These are phyloP conservation scores for Eretmodus cyanostictus DNA, from an alignment of 2,113 vertebrate genomes.

Conservation along the genomic window DNA sequence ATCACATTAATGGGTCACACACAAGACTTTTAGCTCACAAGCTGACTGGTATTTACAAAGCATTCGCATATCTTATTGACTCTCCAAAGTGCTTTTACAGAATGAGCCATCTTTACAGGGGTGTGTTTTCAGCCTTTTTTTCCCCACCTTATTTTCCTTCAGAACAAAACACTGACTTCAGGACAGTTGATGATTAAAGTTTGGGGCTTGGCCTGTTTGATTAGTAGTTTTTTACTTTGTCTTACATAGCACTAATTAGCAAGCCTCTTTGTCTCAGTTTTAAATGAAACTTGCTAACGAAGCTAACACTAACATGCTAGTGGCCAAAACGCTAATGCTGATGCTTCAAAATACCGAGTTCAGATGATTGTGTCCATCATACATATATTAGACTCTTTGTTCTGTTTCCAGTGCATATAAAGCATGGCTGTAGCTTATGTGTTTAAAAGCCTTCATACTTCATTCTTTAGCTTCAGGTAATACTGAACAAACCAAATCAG, in stretches of 20 bases:
- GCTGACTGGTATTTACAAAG: neutral
- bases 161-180: neutral
- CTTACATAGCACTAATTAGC: neutral
- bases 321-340: neutral
- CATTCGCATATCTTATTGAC: neutral
- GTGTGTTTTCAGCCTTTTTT: neutral
- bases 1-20: neutral
- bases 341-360: neutral
- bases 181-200: neutral
- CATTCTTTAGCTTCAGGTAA: neutral
- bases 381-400: neutral
- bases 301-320: neutral
- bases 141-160: rapidly evolving
- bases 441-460: neutral
- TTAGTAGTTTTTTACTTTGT: neutral
- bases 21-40: neutral
- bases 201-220: neutral
- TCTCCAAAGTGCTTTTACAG: neutral
- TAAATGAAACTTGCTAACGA: neutral
- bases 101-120: neutral
- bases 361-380: neutral
- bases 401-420: neutral
- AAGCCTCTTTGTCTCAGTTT: neutral
- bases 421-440: neutral
- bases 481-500: neutral